Evolutionary conservation across 2,888 invertebrate species (phyloP), one percentile per base, ranked within the genome.

Genomic region (Geotrupes spiniger): DNA sequence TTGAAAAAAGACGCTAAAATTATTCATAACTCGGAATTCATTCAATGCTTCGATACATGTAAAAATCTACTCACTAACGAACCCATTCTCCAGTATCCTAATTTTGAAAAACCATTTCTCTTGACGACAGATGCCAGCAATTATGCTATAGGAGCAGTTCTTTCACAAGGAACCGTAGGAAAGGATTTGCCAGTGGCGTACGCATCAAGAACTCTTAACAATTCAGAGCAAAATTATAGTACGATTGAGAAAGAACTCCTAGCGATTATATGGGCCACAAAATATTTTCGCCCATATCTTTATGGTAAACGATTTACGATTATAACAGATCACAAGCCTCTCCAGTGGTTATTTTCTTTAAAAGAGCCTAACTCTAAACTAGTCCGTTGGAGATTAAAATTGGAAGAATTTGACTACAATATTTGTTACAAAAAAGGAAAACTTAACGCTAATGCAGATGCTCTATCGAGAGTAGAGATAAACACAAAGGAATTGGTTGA

Each of bases 101-200:
- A 51, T 37, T 51, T 51, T 29, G 2, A 38, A 4, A 40, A 47
- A 33, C 17, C 44, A n/a, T 44, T 51, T 36, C n/a, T n/a, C n/a
- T n/a, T n/a, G n/a, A n/a, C n/a, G n/a, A n/a, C n/a, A n/a, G n/a
- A n/a, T n/a, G n/a, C n/a, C n/a, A n/a, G n/a, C n/a, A n/a, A n/a
- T n/a, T n/a, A n/a, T n/a, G n/a, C n/a, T n/a, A n/a, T n/a, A n/a
- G n/a, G n/a, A n/a, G n/a, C n/a, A n/a, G n/a, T n/a, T n/a, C n/a
- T n/a, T n/a, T n/a, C n/a, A n/a, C n/a, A n/a, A n/a, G n/a, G n/a
- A n/a, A n/a, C n/a, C n/a, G n/a, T n/a, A n/a, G n/a, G n/a, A n/a
- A n/a, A n/a, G n/a, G n/a, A n/a, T n/a, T n/a, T n/a, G n/a, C n/a
- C n/a, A n/a, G n/a, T n/a, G n/a, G n/a, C n/a, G n/a, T n/a, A n/a